phyloP scores from a whole-genome alignment of 2,113 vertebrate genomes.

The Madoqua kirkii region DNA sequence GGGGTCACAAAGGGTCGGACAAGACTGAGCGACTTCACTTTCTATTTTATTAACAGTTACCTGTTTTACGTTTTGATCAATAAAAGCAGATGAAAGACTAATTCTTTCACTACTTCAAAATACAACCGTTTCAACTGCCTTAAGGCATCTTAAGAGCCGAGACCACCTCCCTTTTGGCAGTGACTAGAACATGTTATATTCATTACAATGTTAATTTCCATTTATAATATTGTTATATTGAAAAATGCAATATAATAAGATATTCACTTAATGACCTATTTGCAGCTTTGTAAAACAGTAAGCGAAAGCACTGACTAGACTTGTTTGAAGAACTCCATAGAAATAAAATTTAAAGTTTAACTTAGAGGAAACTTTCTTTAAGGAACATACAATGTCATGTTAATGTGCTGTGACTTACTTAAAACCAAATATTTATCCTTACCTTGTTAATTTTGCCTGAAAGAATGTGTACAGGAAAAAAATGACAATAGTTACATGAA shows the following conservation, averaged over 20 bases:
- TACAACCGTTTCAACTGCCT: not conserved
- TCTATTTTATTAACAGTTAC: not conserved
- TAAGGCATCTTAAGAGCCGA: not conserved
- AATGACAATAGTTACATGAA: slow-evolving; percentile 47
- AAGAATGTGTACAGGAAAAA: slow-evolving; percentile 58
- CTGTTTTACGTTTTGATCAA: not conserved
- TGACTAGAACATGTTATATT: not conserved
- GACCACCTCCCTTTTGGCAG: not conserved
- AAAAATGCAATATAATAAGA: not conserved
- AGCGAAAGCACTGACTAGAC: not conserved
- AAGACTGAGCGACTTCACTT: too few relatives aligned
- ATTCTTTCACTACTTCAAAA: not conserved
- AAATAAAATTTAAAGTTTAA: slow-evolving; percentile 12
- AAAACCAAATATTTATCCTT: slow-evolving; percentile 60
- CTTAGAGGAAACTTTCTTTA: not conserved
- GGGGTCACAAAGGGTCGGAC: too few relatives aligned
- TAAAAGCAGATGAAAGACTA: slow-evolving; percentile 3
- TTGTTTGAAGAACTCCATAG: not conserved
- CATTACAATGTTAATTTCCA: not conserved
- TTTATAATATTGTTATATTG: not conserved
- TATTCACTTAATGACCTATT: not conserved
- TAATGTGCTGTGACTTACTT: not conserved
- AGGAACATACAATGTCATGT: not conserved
- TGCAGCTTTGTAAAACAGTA: not conserved
- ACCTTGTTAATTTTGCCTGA: slow-evolving; percentile 71